Evolutionary conservation across 64 coral and sea anemone genomes (phyloP), one percentile per base, ranked within the genome.

Genomic region (Platygyra sinensis): DNA sequence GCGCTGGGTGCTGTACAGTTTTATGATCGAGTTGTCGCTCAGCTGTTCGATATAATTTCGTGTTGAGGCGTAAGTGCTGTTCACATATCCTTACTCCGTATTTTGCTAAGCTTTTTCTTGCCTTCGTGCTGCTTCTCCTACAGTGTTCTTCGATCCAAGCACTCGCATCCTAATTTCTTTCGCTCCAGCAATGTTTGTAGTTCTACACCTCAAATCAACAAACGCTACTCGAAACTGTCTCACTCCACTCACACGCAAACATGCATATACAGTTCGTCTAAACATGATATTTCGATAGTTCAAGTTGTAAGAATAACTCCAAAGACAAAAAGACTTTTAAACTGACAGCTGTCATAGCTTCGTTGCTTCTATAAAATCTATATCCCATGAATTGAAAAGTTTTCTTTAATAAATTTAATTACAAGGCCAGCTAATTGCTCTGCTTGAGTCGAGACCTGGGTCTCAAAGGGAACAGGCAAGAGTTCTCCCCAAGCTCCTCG

Each of bases 181-280:
- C 17, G 18, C 24, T 22, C 25, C 24, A 67, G 22, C 18, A 25
- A 67, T 36, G 52, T 8, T 54, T 54, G 13, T 13, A 54, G 74
- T 76, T 76, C 74, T 39, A 49, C 31, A 32, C 5, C 17, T 17
- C 18, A 76, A 49, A 17, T 76, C 74, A 18, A 39, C 46, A 76
- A 76, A 76, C 33, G 74, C 30, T 30, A 76, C 74, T 8, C 74
- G 31, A 76, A 76, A 50, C 74, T 76, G 74, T 33, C 38, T 76
- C 30, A 76, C 22, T 76, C 51, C 39, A 55, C 8, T 0, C n/a
- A 9, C 77, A 24, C 77, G 51, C 10, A 25, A 14, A 52, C 50
- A 62, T 29, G 2, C 33, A 36, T 36, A 25, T 20, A 25, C 2
- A 32, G 7, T 31, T 80, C 12, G 10, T 59, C n/a, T 52, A 51